Base-by-base conservation (phyloP, 2,797 vertebrate genomes). In the Sarcoramphus papa region DNA sequence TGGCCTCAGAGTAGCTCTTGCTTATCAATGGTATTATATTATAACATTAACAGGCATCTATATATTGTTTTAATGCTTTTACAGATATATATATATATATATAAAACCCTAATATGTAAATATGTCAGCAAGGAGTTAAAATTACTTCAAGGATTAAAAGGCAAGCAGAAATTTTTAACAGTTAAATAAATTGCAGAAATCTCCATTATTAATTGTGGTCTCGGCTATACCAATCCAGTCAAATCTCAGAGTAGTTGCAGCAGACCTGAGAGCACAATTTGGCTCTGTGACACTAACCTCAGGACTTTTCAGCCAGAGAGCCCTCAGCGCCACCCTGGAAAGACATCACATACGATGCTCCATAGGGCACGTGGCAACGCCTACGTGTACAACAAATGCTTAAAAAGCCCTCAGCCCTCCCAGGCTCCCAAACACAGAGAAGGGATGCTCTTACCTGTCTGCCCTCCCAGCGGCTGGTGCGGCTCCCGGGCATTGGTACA, bases 401-500 rank as follows among this genome's bases (percentile, higher is more conserved):
- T 62, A 4, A 79, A 92, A 73, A 28, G 0, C 27, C 14, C 30
- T n/a, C 67, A 80, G 35, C 12, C 20, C 7, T 68, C 12, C 40
- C 30, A 54, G 41, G 25, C 6, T 67, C 43, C 64, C 31, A 75
- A 60, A 74, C 7, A 5, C 0, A 1, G 22, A 60, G 64, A 56
- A 74, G 41, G 12, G 53, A 45, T 81, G n/a, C 21, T 84, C 41
- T 75, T 83, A 88, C 23, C 31, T 2, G 3, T 20, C 21, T 21
- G 13, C 5, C 7, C 25, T 31, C n/a, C 62, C 59, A 76, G 63
- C 1, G 2, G 40, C 53, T 64, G 50, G 6, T 65, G 35, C 22
- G 13, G 64, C 43, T 93, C 33, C 51, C 3, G 1, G 35, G 12
- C 33, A 33, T 25, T 8, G 1, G 13, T 16, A 24, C 0, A 1